Conservation (phyloP, 2,888 invertebrate genomes). For the Dryadula phaetusa region DNA sequence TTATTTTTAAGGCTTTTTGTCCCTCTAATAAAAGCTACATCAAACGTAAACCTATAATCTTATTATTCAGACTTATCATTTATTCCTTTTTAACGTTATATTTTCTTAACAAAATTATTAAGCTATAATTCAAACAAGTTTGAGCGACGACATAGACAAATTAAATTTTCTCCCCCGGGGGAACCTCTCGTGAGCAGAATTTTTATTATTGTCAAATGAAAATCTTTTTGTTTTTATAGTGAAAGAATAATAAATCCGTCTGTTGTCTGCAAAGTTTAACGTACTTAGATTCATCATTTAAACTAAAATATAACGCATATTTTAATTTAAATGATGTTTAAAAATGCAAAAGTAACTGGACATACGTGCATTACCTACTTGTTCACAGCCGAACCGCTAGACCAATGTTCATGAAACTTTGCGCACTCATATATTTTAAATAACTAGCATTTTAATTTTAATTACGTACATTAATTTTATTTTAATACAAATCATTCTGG, state of each 20-base stretch:
- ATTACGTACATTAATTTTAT: not conserved
- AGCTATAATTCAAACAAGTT: not conserved
- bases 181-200: conserved; percentile 1
- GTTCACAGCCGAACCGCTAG: conserved; percentile 10
- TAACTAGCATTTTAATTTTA: not conserved
- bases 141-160: conserved; percentile 8
- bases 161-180: conserved; percentile 9
- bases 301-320: not conserved
- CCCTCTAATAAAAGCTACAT: too few species aligned
- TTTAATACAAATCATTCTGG: not conserved
- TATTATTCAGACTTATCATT: not conserved
- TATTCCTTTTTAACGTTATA: not conserved
- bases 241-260: conserved; percentile 5
- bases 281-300: not conserved
- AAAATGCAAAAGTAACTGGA: conserved; percentile 1
- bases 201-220: conserved; percentile 10
- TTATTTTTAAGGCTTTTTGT: too few species aligned
- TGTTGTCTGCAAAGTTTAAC: conserved; percentile 17
- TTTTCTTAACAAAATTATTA: conserved; percentile 7
- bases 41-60: not conserved
- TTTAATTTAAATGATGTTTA: too few species aligned
- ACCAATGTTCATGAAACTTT: not conserved
- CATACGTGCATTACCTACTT: not conserved
- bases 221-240: conserved; percentile 11
- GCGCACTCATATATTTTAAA: not conserved